Evolutionary conservation across 2,113 vertebrate genomes (phyloP).

Genomic region (Microtus pennsylvanicus): DNA sequence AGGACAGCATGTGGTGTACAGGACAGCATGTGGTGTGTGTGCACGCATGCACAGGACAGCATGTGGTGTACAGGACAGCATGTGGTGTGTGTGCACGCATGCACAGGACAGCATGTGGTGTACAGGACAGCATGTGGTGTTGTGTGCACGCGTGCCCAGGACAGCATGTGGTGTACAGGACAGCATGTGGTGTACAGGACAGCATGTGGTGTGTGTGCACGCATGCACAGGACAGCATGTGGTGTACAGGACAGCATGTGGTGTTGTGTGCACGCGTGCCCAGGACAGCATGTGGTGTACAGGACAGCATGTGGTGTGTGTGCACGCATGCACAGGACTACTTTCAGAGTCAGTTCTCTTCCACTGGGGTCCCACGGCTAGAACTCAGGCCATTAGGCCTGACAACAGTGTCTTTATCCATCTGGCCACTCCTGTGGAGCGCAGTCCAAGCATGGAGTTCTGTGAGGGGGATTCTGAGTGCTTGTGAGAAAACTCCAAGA

Average conservation of each 20-base stretch:
- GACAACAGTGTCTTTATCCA: background rate
- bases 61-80: no score
- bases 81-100: no score
- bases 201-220: no score
- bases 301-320: background rate
- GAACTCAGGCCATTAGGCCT: background rate
- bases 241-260: no score
- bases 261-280: background rate
- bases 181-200: no score
- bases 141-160: no score
- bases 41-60: background rate
- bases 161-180: no score
- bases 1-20: no score
- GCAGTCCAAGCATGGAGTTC: background rate
- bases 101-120: background rate
- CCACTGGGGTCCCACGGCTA: background rate
- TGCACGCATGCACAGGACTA: background rate
- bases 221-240: no score
- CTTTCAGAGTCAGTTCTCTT: background rate
- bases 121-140: no score
- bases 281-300: background rate
- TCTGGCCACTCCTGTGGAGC: background rate
- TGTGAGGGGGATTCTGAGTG: background rate
- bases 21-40: no score
- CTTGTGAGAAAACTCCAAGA: background rate